These are phyloP conservation scores for Sebastes nivosus DNA, from an alignment of 2,797 vertebrate species.

Conservation along the genomic window DNA sequence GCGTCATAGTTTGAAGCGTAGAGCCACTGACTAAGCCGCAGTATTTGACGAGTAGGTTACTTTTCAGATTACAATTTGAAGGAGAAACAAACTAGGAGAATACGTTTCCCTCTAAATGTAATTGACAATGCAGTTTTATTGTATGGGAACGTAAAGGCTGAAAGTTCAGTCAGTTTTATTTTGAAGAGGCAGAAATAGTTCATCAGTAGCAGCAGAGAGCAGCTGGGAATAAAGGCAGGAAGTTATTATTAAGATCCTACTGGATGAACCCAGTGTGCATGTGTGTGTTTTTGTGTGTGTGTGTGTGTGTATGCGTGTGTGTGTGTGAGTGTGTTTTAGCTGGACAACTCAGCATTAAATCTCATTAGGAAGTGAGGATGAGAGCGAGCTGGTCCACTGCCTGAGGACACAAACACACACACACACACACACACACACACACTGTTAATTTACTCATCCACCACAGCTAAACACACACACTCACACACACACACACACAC, in stretches of 20 bases:
- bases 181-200: background rate
- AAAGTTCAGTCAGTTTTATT: background rate
- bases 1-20: too few relatives aligned
- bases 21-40: too few relatives aligned
- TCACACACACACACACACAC: background rate
- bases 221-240: constrained; percentile 30
- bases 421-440: constrained; percentile 20
- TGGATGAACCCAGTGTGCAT: constrained; percentile 15
- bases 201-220: constrained; percentile 11
- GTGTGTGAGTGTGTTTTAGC: constrained; percentile 19
- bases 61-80: too few relatives aligned
- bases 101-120: too few relatives aligned
- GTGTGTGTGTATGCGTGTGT: constrained; percentile 15
- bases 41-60: too few relatives aligned
- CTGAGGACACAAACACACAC: constrained; percentile 14
- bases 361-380: constrained; percentile 63
- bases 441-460: constrained; percentile 41
- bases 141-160: background rate
- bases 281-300: constrained; percentile 8
- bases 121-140: background rate
- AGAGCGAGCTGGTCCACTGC: constrained; percentile 39
- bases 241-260: constrained; percentile 39
- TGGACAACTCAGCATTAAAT: constrained; percentile 62
- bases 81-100: too few relatives aligned
- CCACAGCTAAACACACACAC: constrained; percentile 20